A percentile compares a stretch with the other conserved stretches of the same genome.
These are phyloP conservation scores for Cenopis cana DNA, from an alignment of 2,888 invertebrate genomes.

Conservation along the genomic window DNA sequence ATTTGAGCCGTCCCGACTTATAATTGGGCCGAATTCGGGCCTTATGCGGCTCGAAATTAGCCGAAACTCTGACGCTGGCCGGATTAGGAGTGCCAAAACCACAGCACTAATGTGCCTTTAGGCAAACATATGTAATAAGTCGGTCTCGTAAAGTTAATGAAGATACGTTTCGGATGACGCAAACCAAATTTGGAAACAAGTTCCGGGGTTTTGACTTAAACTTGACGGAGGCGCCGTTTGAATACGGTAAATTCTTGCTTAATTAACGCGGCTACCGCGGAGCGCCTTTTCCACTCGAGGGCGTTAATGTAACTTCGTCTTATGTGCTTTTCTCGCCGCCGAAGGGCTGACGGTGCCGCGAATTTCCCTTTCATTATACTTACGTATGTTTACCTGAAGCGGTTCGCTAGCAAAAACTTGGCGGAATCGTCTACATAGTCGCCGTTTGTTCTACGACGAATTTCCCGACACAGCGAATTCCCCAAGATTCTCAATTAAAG, in stretches of 20 bases:
- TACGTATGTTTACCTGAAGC: constrained; percentile 44
- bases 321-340: constrained; percentile 54
- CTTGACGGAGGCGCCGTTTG: constrained; percentile 67
- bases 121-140: constrained; percentile 78
- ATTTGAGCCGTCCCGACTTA: constrained; percentile 79
- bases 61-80: constrained; percentile 72
- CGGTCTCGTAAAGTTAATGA: constrained; percentile 73
- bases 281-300: constrained; percentile 49
- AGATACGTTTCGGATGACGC: constrained; percentile 67
- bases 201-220: constrained; percentile 71
- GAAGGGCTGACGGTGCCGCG: constrained; percentile 28
- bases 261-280: constrained; percentile 71
- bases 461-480: constrained; percentile 79
- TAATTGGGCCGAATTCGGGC: constrained; percentile 77
- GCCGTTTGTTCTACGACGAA: constrained; percentile 67
- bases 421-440: constrained; percentile 64
- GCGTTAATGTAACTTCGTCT: constrained; percentile 56
- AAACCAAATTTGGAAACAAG: constrained; percentile 76
- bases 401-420: constrained; percentile 56
- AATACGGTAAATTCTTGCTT: constrained; percentile 77
- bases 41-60: constrained; percentile 78
- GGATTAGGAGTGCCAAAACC: constrained; percentile 68
- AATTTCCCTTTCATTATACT: constrained; percentile 43
- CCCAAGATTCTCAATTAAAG: constrained; percentile 82
- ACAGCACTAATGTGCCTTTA: constrained; percentile 72